These are phyloP conservation scores for Platygyra sinensis DNA, from an alignment of 64 coral and sea anemone species.

Conservation along the genomic window DNA sequence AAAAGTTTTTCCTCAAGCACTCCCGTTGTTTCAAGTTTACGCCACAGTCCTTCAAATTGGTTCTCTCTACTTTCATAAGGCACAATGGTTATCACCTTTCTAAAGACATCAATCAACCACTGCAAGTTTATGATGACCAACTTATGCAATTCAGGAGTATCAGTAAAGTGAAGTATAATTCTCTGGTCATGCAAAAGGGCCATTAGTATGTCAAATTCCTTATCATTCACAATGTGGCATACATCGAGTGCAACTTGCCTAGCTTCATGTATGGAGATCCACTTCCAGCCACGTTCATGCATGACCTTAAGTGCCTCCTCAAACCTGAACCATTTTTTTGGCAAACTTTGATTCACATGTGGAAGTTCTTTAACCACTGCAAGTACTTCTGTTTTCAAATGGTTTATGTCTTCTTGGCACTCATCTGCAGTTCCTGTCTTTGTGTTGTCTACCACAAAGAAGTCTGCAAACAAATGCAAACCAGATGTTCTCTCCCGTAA, in stretches of 20 bases:
- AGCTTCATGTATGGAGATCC: not conserved
- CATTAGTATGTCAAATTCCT: not conserved
- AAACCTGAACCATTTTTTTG: conserved; percentile 6
- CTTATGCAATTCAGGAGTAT: not conserved
- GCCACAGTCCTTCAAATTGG: too few relatives aligned
- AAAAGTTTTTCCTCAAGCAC: conserved; percentile 15
- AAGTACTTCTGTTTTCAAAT: not conserved
- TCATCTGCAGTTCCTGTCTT: not conserved
- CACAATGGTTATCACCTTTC: not conserved
- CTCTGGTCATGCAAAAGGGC: not conserved
- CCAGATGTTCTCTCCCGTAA: not conserved
- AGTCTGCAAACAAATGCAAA: not conserved
- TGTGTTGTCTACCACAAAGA: conserved; percentile 17
- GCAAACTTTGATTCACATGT: not conserved
- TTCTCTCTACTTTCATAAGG: too few relatives aligned
- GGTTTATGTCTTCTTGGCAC: not conserved
- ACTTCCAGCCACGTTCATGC: not conserved
- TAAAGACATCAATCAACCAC: conserved; percentile 8
- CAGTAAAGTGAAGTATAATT: not conserved
- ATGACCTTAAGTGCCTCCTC: not conserved
- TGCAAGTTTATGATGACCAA: not conserved
- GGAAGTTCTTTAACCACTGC: not conserved
- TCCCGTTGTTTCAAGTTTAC: conserved; percentile 16
- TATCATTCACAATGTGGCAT: not conserved
- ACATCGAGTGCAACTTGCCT: not conserved